Percentiles rank a stretch among this genome's conserved stretches.
phyloP scores from a whole-genome alignment of 2,113 vertebrate genomes.

The Oncorhynchus mykiss region DNA sequence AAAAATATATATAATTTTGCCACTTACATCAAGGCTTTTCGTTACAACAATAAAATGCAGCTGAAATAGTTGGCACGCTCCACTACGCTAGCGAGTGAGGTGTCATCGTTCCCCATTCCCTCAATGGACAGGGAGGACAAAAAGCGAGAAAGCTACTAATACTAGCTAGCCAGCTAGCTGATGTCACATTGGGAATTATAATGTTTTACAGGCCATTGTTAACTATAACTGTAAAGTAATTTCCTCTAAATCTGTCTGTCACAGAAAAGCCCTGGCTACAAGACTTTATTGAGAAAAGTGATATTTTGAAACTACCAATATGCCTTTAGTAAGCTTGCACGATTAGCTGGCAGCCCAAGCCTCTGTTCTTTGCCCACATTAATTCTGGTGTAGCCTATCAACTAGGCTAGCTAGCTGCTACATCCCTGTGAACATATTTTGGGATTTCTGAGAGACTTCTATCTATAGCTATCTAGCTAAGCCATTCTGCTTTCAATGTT shows the following conservation, averaged over 20 bases:
- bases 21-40: background rate
- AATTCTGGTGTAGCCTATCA: constrained; percentile 7
- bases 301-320: constrained; percentile 3
- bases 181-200: background rate
- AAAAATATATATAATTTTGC: background rate
- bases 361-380: constrained; percentile 41
- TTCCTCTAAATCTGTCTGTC: background rate
- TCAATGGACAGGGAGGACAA: constrained; percentile 7
- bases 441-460: background rate
- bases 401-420: background rate
- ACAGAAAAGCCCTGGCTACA: background rate
- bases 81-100: background rate
- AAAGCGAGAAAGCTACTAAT: background rate
- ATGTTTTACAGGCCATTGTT: no score
- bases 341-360: constrained; percentile 17
- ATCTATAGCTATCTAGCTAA: background rate
- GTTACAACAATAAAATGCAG: background rate
- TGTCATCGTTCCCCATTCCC: background rate
- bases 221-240: background rate
- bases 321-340: background rate
- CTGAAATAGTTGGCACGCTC: background rate
- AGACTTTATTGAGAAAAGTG: background rate
- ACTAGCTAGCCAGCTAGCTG: background rate
- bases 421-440: background rate
- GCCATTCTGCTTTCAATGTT: background rate